These are phyloP conservation scores for Myotis lucifugus DNA, from an alignment of 2,113 vertebrate species.

Conservation along the genomic window DNA sequence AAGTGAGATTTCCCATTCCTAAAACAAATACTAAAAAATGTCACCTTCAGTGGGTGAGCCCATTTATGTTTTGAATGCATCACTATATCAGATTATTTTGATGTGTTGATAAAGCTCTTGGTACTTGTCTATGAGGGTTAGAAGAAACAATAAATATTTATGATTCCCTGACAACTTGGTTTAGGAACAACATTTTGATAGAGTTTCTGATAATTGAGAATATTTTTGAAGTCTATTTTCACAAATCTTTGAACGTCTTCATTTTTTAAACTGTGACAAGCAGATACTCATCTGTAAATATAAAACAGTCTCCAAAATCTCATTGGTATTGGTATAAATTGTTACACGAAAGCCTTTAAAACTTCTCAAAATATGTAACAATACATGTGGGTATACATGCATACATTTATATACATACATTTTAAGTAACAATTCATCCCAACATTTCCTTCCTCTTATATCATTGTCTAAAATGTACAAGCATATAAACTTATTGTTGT, in stretches of 20 bases:
- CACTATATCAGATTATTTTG: neutral
- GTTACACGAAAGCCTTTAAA: neutral
- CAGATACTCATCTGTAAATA: neutral
- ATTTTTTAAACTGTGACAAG: conserved; percentile 10
- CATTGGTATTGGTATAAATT: neutral
- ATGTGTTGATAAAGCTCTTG: conserved; percentile 12
- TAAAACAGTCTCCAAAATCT: neutral
- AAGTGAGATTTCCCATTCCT: conserved; percentile 34
- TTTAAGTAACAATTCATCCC: neutral
- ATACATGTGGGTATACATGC: neutral
- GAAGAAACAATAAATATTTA: conserved; percentile 54
- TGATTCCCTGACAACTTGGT: conserved; percentile 21
- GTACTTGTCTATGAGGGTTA: conserved; percentile 33
- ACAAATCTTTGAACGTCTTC: conserved; percentile 25
- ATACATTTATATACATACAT: neutral
- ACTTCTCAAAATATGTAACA: neutral
- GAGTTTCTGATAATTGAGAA: conserved; percentile 34
- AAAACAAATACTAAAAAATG: conserved; percentile 58
- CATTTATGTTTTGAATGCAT: conserved; percentile 39
- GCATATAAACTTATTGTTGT: neutral
- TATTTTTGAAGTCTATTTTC: conserved; percentile 33
- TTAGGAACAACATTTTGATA: conserved; percentile 50
- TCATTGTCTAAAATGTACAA: neutral
- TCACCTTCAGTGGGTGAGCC: neutral
- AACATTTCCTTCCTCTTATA: neutral